These are phyloP conservation scores for Galleria mellonella DNA, from an alignment of 1,140 invertebrate species.

Conservation along the genomic window DNA sequence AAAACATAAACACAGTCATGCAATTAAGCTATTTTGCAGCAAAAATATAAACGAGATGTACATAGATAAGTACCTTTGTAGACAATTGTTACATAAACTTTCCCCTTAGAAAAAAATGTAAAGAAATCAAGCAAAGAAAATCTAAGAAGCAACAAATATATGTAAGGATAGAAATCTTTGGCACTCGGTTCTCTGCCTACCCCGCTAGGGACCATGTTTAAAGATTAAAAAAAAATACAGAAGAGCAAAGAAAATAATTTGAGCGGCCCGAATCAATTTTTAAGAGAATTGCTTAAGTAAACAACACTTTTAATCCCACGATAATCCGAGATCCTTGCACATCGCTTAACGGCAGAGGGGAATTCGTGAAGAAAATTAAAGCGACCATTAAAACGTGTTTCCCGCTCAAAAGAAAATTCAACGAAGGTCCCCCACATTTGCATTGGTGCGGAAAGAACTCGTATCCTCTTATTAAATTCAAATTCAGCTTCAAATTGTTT, in stretches of 20 bases:
- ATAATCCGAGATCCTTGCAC: not conserved
- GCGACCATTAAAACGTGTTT: constrained; percentile 4
- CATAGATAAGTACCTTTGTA: no score
- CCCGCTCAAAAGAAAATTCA: constrained; percentile 1
- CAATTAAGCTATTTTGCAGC: no score
- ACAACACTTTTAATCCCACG: constrained; percentile 1
- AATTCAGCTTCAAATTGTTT: not conserved
- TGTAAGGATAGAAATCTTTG: no score
- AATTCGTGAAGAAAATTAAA: constrained; percentile 4
- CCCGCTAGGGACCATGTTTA: no score
- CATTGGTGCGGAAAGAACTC: constrained; percentile 1
- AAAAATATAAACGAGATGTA: no score
- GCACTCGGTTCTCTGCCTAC: no score
- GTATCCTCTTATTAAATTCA: not conserved
- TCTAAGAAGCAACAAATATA: no score
- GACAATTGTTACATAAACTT: no score
- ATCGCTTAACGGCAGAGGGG: constrained; percentile 1
- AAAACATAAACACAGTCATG: no score
- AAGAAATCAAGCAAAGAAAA: no score
- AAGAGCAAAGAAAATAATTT: no score
- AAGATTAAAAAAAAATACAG: not conserved
- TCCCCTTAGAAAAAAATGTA: no score
- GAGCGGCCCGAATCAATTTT: not conserved
- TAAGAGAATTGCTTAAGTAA: not conserved
- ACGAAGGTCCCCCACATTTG: not conserved